phyloP scores from a whole-genome alignment of 2,113 vertebrate species.

The Xiphophorus hellerii region DNA sequence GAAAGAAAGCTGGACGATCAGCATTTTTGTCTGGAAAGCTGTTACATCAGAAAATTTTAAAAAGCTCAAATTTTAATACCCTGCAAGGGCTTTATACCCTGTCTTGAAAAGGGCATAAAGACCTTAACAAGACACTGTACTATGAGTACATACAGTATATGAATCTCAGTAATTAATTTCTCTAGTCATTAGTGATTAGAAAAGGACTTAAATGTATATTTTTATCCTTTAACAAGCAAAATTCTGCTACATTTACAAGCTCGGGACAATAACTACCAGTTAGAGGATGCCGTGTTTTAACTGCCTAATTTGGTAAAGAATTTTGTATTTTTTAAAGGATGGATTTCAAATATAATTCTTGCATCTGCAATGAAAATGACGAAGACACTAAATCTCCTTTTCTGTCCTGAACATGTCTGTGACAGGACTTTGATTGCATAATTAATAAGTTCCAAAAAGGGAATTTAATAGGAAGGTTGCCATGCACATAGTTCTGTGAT shows the following conservation, averaged over 20 bases:
- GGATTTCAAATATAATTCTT: slow-evolving; percentile 36
- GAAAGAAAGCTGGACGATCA: no score
- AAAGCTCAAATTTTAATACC: no score
- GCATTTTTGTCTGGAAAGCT: no score
- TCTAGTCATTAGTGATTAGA: neutral
- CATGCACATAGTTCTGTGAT: slow-evolving; percentile 57
- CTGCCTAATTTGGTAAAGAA: slow-evolving; percentile 23
- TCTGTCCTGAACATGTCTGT: slow-evolving; percentile 29
- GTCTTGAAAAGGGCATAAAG: no score
- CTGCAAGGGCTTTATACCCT: no score
- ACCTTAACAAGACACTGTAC: neutral
- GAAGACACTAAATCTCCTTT: slow-evolving; percentile 51
- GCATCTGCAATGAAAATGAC: slow-evolving; percentile 59
- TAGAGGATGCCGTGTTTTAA: slow-evolving; percentile 17
- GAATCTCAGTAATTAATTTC: neutral
- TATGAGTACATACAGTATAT: neutral
- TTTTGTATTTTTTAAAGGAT: slow-evolving; percentile 39
- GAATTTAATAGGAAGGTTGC: slow-evolving; percentile 69
- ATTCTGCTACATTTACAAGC: neutral
- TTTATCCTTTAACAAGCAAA: neutral
- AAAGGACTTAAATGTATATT: neutral
- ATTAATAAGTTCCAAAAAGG: slow-evolving; percentile 68
- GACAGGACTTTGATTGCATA: slow-evolving; percentile 44
- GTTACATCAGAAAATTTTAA: no score
- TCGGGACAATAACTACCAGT: neutral